Conservation (phyloP, 2,888 invertebrate genomes). For the Amblyteles armatorius region DNA sequence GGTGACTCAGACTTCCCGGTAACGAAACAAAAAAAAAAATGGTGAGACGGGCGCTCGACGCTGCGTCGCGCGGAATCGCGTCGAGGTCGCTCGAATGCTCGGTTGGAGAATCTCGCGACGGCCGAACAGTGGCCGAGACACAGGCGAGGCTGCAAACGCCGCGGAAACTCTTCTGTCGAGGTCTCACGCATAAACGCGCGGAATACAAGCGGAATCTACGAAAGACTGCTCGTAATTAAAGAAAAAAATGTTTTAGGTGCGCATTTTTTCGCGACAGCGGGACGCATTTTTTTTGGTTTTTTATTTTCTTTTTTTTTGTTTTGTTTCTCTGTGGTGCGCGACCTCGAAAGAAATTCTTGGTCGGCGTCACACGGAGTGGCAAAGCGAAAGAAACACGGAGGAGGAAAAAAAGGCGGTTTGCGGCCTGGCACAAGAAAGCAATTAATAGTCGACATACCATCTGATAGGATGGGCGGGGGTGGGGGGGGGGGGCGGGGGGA, state of each 20-base stretch:
- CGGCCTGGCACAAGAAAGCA: conserved; percentile 49
- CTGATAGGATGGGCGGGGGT: conserved; percentile 20
- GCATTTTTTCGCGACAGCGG: conserved; percentile 37
- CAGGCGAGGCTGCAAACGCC: neutral
- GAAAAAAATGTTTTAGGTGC: conserved; percentile 35
- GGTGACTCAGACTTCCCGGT: conserved; percentile 78
- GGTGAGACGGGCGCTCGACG: conserved; percentile 19
- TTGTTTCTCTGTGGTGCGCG: neutral
- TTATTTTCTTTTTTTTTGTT: neutral
- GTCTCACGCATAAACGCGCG: conserved; percentile 4
- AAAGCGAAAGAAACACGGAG: neutral
- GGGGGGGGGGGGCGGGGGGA: neutral
- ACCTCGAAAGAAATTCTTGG: conserved; percentile 46
- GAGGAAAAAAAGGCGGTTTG: conserved; percentile 23
- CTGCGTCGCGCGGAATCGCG: conserved; percentile 52
- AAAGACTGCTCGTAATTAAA: conserved; percentile 40
- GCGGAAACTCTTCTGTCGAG: conserved; percentile 12
- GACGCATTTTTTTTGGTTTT: neutral
- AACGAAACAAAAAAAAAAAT: conserved; percentile 59
- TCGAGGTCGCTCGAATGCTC: conserved; percentile 40
- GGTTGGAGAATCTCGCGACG: neutral
- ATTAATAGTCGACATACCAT: conserved; percentile 61
- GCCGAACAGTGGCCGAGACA: neutral
- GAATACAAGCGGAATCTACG: conserved; percentile 25
- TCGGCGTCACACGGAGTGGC: neutral